These are phyloP conservation scores for Chelonus formosanus DNA, from an alignment of 2,888 invertebrate genomes.

Conservation along the genomic window DNA sequence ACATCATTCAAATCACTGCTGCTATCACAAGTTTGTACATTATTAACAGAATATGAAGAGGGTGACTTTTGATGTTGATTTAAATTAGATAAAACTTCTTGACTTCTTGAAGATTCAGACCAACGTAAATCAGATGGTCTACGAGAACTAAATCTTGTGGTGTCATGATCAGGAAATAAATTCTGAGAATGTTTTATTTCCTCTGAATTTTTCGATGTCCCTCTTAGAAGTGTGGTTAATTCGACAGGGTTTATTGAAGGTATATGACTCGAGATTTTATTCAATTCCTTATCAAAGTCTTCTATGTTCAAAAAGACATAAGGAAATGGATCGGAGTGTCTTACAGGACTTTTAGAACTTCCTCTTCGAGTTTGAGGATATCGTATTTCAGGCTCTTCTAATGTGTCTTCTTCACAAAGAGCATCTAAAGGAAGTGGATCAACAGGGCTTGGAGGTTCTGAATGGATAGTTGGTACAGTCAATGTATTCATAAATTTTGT, in stretches of 20 bases:
- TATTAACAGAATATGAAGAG: slow-evolving; percentile 59
- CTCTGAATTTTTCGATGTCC: slow-evolving; percentile 40
- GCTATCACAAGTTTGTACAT: slow-evolving; percentile 56
- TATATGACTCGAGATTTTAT: slow-evolving; percentile 8
- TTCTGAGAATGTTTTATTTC: slow-evolving; percentile 48
- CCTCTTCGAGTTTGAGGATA: slow-evolving; percentile 12
- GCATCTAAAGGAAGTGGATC: slow-evolving; percentile 52
- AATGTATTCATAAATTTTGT: slow-evolving; percentile 47
- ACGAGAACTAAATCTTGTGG: slow-evolving; percentile 56
- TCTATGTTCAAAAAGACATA: slow-evolving; percentile 56
- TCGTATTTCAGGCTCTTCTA: slow-evolving; percentile 14
- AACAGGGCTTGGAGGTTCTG: slow-evolving; percentile 60
- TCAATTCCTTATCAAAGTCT: slow-evolving; percentile 45
- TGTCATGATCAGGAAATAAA: slow-evolving; percentile 56
- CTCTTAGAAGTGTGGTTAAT: slow-evolving; percentile 47
- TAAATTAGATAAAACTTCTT: slow-evolving; percentile 55
- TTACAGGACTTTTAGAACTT: slow-evolving; percentile 43
- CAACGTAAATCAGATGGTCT: slow-evolving; percentile 59
- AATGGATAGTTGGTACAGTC: slow-evolving; percentile 54
- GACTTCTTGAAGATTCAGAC: slow-evolving; percentile 61
- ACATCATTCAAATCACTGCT: slow-evolving; percentile 58
- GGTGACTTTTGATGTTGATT: slow-evolving; percentile 53
- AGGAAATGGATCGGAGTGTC: slow-evolving; percentile 56
- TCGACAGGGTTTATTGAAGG: slow-evolving; percentile 43
- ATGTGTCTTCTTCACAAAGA: slow-evolving; percentile 43